Percentiles rank a stretch among this genome's conserved stretches.
Conservation (phyloP, 2,113 vertebrate genomes). For the Platanista minor region DNA sequence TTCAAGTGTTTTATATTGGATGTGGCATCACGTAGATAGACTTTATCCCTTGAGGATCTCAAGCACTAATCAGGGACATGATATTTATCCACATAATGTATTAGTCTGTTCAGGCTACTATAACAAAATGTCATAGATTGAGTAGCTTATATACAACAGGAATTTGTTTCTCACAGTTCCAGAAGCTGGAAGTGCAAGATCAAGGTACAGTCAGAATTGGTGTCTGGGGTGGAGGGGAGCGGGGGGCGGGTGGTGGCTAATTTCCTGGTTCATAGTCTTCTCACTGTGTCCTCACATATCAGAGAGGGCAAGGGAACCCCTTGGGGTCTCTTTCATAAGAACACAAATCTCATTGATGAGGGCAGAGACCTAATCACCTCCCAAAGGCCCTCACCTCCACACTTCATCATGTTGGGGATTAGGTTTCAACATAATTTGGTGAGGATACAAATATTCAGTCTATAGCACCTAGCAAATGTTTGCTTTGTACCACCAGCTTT, state of each 20-base stretch:
- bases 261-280: background rate
- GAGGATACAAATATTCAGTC: background rate
- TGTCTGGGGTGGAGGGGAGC: accelerated
- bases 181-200: background rate
- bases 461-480: background rate
- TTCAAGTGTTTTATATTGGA: background rate
- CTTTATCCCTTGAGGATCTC: background rate
- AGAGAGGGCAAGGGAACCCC: background rate
- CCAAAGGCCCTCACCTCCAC: background rate
- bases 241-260: accelerated
- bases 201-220: background rate
- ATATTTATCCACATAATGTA: background rate
- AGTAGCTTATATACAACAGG: background rate
- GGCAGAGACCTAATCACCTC: background rate
- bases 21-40: background rate
- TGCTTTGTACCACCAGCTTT: background rate
- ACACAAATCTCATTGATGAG: background rate
- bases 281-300: background rate
- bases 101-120: background rate
- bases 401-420: background rate
- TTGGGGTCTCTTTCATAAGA: background rate
- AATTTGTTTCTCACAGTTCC: background rate
- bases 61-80: background rate
- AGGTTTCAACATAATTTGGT: background rate
- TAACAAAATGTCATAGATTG: background rate